Percentiles rank a stretch among this genome's conserved stretches.
phyloP scores from a whole-genome alignment of 2,113 vertebrate species.

The Bucco capensis region DNA sequence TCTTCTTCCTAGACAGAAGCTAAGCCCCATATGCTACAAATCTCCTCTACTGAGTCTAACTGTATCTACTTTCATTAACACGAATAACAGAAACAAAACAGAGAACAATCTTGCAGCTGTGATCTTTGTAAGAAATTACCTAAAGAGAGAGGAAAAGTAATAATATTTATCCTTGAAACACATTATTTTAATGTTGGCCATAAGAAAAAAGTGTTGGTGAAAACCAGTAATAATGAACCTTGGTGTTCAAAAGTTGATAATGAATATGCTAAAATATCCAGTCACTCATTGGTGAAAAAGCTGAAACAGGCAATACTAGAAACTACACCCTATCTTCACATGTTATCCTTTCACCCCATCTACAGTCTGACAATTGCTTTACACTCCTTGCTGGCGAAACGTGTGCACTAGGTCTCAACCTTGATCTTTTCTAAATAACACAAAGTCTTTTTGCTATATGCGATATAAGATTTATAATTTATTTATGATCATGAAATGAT shows the following conservation, averaged over 20 bases:
- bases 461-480: neutral
- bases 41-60: neutral
- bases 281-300: neutral
- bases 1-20: neutral
- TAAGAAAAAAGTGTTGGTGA: neutral
- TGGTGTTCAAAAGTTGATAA: neutral
- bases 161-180: neutral
- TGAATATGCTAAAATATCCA: neutral
- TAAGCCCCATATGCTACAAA: no score
- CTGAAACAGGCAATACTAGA: conserved; percentile 5
- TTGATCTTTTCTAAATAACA: neutral
- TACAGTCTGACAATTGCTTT: conserved; percentile 56
- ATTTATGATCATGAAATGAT: neutral
- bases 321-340: neutral
- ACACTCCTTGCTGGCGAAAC: neutral
- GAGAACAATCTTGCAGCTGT: neutral
- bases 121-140: neutral
- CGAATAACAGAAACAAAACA: neutral
- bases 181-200: neutral
- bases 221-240: neutral
- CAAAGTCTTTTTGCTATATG: neutral
- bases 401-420: neutral
- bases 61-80: neutral
- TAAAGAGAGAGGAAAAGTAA: neutral
- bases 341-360: conserved; percentile 58